Conservation (phyloP, 2,113 vertebrate species). For the Ciconia boyciana region DNA sequence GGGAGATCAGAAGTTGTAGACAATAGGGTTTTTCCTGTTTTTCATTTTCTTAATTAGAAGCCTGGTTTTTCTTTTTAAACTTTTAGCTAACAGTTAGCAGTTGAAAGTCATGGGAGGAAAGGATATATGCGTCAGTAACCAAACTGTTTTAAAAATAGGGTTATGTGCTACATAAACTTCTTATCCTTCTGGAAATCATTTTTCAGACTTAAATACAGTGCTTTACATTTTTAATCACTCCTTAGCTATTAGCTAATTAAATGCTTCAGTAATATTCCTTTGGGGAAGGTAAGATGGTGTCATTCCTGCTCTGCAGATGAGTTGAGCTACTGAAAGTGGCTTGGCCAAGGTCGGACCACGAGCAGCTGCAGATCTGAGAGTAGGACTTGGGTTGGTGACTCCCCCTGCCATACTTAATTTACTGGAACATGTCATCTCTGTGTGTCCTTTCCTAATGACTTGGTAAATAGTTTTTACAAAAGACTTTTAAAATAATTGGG, state of each 20-base stretch:
- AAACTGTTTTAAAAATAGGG: not conserved
- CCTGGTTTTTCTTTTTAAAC: not conserved
- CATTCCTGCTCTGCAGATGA: not conserved
- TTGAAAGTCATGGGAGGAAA: not conserved
- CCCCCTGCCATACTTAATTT: not conserved
- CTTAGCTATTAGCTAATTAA: conserved; percentile 34
- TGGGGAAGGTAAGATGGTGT: not conserved
- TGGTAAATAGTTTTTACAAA: not conserved
- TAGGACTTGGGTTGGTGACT: not conserved
- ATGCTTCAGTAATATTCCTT: not conserved
- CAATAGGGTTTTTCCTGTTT: not conserved
- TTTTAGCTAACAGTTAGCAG: not conserved
- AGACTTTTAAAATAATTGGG: not conserved
- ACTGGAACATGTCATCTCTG: not conserved
- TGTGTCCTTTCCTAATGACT: not conserved
- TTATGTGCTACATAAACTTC: not conserved
- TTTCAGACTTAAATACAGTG: conserved; percentile 29
- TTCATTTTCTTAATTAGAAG: not conserved
- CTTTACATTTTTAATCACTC: conserved; percentile 44
- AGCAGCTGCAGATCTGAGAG: not conserved
- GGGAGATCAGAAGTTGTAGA: not conserved
- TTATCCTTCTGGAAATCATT: not conserved
- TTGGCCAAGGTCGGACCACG: not conserved
- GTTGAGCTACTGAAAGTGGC: not conserved
- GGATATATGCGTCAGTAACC: not conserved